Base-by-base conservation (phyloP, 1,140 invertebrate species). In the Tetraneura akinire region DNA sequence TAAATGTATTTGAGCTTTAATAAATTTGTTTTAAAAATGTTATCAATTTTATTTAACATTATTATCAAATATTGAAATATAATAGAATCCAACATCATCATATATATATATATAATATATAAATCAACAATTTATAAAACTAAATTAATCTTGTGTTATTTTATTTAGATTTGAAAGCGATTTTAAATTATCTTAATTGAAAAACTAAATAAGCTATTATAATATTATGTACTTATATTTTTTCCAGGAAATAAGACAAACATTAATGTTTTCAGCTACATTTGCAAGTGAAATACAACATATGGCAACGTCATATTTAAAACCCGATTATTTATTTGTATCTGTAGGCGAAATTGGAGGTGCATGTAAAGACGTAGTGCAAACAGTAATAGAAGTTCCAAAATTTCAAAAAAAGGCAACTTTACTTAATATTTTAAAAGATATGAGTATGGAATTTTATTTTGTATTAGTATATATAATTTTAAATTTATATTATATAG, bases 191-290 rank as follows among this genome's bases (percentile, higher is more conserved):
- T n/a, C n/a, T n/a, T n/a, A n/a, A n/a, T 37, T 37, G 32, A 37
- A 37, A 37, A 37, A 4, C 8, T 37, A 37, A 37, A 3, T 4
- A 37, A 37, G 8, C 8, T 37, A 37, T 37, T 37, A n/a, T n/a
- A 37, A 37, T 37, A 37, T 37, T n/a, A 74, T 42, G 16, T 51
- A 11, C n/a, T n/a, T 32, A 29, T 49, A 26, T 42, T 51, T 88
- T 51, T 82, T 81, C 10, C 53, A 83, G 76, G 37, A 96, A 95
- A 92, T 88, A 76, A 89, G 97, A 60, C 96, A 98, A 86, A 99
- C 97, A 11, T 91, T 99, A 66, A 99, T 99, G 97, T 99, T 99
- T 87, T 98, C 96, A 57, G 97, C 97, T 68, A 99, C 98, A 80
- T 99, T 99, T 88, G 96, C 97, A 4, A 97, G 97, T 86, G 96